Evolutionary conservation across 2,797 vertebrate genomes (phyloP).

Genomic region (Tenualosa thibaudeaui): DNA sequence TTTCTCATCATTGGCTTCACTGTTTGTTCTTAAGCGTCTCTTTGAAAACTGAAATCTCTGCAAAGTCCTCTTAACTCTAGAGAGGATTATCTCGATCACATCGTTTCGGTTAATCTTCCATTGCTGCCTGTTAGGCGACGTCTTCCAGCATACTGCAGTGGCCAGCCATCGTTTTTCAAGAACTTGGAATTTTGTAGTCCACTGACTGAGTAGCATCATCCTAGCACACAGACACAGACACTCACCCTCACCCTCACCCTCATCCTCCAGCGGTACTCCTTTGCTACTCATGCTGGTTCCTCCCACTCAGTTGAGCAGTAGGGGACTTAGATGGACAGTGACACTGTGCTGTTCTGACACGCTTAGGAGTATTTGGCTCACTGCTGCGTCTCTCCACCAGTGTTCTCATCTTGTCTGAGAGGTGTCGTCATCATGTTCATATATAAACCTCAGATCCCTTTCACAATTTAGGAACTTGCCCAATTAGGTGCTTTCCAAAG

Average conservation of each 20-base stretch:
- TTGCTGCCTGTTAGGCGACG: neutral
- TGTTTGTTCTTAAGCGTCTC: constrained; percentile 6
- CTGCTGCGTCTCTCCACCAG: neutral
- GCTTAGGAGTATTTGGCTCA: neutral
- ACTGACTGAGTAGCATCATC: neutral
- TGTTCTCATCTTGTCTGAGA: neutral
- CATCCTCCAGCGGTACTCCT: neutral
- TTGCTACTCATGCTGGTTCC: neutral
- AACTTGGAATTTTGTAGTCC: neutral
- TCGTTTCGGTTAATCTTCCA: constrained; percentile 3
- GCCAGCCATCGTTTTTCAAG: neutral
- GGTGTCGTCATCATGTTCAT: neutral
- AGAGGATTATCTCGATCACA: constrained; percentile 16
- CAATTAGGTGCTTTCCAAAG: no score
- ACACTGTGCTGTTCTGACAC: constrained; percentile 3
- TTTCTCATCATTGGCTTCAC: neutral
- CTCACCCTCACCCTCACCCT: neutral
- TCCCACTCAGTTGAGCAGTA: neutral
- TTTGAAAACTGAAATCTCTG: constrained; percentile 7
- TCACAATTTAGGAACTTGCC: neutral
- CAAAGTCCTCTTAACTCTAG: neutral
- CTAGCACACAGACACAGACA: neutral
- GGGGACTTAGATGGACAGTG: neutral
- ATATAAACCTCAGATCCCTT: neutral
- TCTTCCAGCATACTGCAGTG: neutral